phyloP scores from a whole-genome alignment of 2,888 invertebrate genomes.

The Iselma pallidipennis region DNA sequence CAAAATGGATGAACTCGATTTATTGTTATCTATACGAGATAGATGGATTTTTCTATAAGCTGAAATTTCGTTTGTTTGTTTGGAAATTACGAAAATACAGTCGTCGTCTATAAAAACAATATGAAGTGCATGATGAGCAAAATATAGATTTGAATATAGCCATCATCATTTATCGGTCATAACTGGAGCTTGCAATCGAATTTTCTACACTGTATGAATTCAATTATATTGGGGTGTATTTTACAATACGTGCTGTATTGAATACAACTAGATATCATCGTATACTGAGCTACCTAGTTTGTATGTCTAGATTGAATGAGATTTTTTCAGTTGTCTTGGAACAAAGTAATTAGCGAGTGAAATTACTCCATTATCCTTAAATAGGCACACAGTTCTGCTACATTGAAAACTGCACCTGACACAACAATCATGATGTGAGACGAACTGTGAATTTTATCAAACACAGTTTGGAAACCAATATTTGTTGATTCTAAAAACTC shows the following conservation, averaged over 20 bases:
- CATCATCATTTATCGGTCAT: background rate
- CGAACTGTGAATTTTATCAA: no score
- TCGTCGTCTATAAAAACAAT: background rate
- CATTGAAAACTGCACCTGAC: no score
- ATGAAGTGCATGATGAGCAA: no score
- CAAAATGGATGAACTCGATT: background rate
- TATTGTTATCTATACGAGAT: background rate
- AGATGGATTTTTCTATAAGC: background rate
- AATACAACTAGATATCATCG: no score
- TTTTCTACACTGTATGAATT: background rate
- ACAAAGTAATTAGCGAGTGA: background rate
- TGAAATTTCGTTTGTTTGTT: background rate
- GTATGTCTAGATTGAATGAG: background rate
- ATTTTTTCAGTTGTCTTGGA: background rate
- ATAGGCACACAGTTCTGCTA: no score
- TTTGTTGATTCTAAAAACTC: no score
- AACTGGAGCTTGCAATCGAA: background rate
- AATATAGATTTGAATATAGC: no score
- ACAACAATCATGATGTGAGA: no score
- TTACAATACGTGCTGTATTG: background rate
- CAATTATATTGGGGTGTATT: background rate
- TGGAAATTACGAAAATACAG: background rate
- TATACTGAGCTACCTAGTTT: background rate
- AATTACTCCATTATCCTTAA: no score
- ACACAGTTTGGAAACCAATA: no score